Evolutionary conservation across 1,140 invertebrate genomes (phyloP).

Genomic region (Melipona quadrifasciata): DNA sequence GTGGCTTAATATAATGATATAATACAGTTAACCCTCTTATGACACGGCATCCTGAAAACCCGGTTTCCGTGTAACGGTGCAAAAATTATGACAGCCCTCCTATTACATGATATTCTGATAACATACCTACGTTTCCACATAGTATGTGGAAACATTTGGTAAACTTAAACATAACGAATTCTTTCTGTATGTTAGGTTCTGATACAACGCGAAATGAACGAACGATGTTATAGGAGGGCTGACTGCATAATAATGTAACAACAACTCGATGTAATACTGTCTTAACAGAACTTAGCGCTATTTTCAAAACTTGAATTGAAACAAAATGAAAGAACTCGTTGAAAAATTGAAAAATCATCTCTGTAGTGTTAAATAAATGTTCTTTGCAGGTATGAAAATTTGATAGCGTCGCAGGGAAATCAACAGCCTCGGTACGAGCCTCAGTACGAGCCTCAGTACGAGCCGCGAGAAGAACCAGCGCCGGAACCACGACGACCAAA

Average conservation of each 20-base stretch:
- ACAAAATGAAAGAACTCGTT: not conserved
- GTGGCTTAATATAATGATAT: not conserved
- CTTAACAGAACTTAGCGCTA: no score
- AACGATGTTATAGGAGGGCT: no score
- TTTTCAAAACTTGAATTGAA: not conserved
- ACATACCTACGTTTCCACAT: no score
- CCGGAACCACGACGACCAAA: conserved; percentile 38
- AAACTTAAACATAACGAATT: no score
- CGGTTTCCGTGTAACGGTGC: no score
- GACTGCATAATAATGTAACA: not conserved
- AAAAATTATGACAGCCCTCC: no score
- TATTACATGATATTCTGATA: no score
- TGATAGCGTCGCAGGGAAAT: conserved; percentile 58
- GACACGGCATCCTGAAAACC: no score
- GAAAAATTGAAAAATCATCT: not conserved
- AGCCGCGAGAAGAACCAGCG: not conserved
- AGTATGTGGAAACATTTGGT: no score
- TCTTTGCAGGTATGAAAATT: conserved; percentile 69
- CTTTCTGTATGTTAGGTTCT: no score
- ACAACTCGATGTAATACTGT: not conserved
- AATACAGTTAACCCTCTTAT: not conserved
- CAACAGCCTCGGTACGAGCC: conserved; percentile 52
- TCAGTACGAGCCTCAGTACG: conserved; percentile 44
- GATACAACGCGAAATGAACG: no score
- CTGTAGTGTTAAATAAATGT: not conserved